Percentiles rank a stretch among this genome's conserved stretches.
phyloP scores from a whole-genome alignment of 2,797 vertebrate species.

The Pangasius macronema region DNA sequence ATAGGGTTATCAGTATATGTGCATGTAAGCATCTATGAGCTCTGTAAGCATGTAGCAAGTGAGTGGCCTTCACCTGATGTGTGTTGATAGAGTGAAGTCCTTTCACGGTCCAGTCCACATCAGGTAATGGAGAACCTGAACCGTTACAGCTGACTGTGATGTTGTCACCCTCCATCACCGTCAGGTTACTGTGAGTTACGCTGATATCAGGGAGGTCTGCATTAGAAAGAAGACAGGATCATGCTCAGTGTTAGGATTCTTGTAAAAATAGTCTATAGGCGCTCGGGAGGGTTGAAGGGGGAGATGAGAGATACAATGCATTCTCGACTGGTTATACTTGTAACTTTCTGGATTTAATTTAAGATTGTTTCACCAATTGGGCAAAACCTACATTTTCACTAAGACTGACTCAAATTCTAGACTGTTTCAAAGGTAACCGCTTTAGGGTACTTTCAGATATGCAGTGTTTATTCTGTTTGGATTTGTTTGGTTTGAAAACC shows the following conservation, averaged over 20 bases:
- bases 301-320: not conserved
- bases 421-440: not conserved
- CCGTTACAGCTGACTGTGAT: conserved; percentile 95
- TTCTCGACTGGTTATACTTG: not conserved
- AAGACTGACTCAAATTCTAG: no score
- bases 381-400: not conserved
- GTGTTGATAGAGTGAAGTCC: conserved; percentile 95
- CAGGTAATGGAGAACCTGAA: conserved; percentile 88
- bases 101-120: conserved; percentile 94
- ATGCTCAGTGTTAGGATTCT: not conserved
- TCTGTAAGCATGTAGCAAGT: conserved; percentile 37
- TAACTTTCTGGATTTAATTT: not conserved
- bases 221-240: conserved; percentile 42
- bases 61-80: conserved; percentile 81
- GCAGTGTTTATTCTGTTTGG: not conserved
- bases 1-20: not conserved
- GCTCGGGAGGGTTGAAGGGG: not conserved
- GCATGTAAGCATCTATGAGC: conserved; percentile 53
- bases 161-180: conserved; percentile 89
- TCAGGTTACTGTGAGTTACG: conserved; percentile 90
- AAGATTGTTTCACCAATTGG: not conserved
- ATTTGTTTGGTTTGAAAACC: not conserved
- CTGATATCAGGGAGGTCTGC: conserved; percentile 95
- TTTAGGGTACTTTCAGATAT: not conserved
- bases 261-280: not conserved